These are phyloP conservation scores for Calidris pugnax DNA, from an alignment of 2,113 vertebrate species.

Conservation along the genomic window DNA sequence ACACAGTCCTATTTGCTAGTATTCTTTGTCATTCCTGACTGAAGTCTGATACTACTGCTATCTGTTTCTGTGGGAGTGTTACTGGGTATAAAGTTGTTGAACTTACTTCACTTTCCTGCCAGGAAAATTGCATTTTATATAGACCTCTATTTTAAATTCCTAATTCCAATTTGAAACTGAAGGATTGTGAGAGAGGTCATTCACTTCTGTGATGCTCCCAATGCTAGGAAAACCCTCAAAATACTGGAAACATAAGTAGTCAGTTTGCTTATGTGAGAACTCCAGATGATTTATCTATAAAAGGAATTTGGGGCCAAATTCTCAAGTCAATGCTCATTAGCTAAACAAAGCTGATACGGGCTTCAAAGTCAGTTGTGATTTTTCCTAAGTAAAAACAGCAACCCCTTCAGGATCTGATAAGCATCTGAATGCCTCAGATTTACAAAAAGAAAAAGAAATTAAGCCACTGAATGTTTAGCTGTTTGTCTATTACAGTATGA, in stretches of 20 bases:
- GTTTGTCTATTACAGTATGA: constrained; percentile 41
- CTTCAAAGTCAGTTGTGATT: constrained; percentile 59
- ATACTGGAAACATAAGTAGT: constrained; percentile 30
- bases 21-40: background rate
- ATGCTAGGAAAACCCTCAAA: background rate
- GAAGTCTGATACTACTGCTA: background rate
- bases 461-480: constrained; percentile 47
- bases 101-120: background rate
- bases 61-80: constrained; percentile 7
- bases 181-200: constrained; percentile 24
- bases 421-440: constrained; percentile 17
- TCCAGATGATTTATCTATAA: constrained; percentile 57
- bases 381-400: constrained; percentile 59
- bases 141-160: background rate
- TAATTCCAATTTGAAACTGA: background rate
- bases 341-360: constrained; percentile 29
- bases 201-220: background rate
- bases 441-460: constrained; percentile 34
- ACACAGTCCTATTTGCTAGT: background rate
- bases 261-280: background rate
- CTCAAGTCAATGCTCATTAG: constrained; percentile 53
- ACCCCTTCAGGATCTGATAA: constrained; percentile 38
- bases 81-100: background rate
- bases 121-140: background rate
- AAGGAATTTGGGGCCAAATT: constrained; percentile 54